phyloP scores from a whole-genome alignment of 2,797 vertebrate genomes.

The Distichodus sexfasciatus region DNA sequence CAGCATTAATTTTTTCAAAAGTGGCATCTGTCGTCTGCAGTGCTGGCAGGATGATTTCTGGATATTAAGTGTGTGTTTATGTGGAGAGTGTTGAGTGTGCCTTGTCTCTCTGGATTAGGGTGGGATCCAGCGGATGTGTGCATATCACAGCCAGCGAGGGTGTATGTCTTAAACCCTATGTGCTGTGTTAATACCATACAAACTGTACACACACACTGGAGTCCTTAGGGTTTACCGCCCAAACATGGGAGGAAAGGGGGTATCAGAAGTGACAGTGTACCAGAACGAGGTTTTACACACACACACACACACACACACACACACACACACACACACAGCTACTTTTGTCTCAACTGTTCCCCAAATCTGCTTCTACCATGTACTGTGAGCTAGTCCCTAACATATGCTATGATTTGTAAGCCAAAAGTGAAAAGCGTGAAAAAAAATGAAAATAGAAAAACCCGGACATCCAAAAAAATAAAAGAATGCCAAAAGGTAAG shows the following conservation, averaged over 20 bases:
- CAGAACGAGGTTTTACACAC: conserved; percentile 65
- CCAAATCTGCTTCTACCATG: conserved; percentile 26
- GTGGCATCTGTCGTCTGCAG: too few species aligned
- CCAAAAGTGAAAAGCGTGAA: too few species aligned
- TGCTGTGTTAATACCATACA: conserved; percentile 67
- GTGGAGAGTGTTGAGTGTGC: neutral
- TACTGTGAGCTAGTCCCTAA: conserved; percentile 22
- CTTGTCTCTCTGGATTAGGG: conserved; percentile 63
- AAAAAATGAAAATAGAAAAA: conserved; percentile 4
- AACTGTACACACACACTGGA: conserved; percentile 59
- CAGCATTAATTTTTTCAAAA: too few species aligned
- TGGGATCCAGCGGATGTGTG: conserved; percentile 63
- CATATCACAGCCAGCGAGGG: conserved; percentile 67
- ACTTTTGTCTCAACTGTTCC: conserved; percentile 40
- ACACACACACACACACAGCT: conserved; percentile 48
- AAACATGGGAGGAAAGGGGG: conserved; percentile 73
- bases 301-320: conserved; percentile 48
- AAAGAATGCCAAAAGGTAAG: too few species aligned
- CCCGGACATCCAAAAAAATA: too few species aligned
- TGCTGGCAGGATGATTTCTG: neutral
- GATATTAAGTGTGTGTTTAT: conserved; percentile 8
- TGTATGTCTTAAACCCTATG: conserved; percentile 68
- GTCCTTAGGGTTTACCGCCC: conserved; percentile 74
- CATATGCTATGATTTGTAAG: conserved; percentile 21
- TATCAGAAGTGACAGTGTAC: conserved; percentile 78